These are phyloP conservation scores for Neelides folsomi DNA, from an alignment of 2,888 invertebrate species.

Conservation along the genomic window DNA sequence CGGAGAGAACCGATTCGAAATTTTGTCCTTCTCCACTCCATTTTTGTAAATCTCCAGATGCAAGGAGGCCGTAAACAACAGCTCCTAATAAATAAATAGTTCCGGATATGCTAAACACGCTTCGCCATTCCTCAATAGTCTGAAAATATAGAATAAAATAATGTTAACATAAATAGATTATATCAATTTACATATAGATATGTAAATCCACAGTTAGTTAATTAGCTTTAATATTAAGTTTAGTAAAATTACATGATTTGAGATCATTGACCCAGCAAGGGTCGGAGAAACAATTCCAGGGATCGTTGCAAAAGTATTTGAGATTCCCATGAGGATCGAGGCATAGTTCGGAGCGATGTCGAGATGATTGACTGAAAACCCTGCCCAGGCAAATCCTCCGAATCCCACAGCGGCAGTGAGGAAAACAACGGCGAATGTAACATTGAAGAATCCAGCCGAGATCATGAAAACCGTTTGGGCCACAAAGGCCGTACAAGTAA, in stretches of 20 bases:
- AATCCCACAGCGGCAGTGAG: slow-evolving; percentile 77
- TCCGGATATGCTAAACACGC: slow-evolving; percentile 73
- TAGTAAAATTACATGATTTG: slow-evolving; percentile 47
- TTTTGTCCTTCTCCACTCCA: slow-evolving; percentile 48
- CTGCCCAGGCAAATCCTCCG: slow-evolving; percentile 86
- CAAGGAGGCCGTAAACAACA: slow-evolving; percentile 63
- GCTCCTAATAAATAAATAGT: slow-evolving; percentile 71
- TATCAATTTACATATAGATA: neutral
- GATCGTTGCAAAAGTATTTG: slow-evolving; percentile 78
- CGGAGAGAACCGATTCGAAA: too few relatives aligned
- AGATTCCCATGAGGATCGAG: slow-evolving; percentile 78
- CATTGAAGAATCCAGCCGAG: slow-evolving; percentile 8
- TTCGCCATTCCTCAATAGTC: slow-evolving; percentile 65
- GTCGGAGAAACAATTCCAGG: slow-evolving; percentile 84
- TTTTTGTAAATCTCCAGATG: slow-evolving; percentile 65
- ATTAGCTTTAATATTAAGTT: neutral
- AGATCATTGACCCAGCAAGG: slow-evolving; percentile 63
- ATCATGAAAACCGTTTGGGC: slow-evolving; percentile 72
- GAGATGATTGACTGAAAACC: slow-evolving; percentile 61
- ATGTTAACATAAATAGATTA: neutral
- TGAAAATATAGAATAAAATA: slow-evolving; percentile 38
- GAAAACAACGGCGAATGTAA: slow-evolving; percentile 55
- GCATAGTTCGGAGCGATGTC: slow-evolving; percentile 87
- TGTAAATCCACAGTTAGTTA: neutral
- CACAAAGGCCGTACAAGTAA: slow-evolving; percentile 60